These are phyloP conservation scores for Liparis tanakae DNA, from an alignment of 2,797 vertebrate genomes.

Conservation along the genomic window DNA sequence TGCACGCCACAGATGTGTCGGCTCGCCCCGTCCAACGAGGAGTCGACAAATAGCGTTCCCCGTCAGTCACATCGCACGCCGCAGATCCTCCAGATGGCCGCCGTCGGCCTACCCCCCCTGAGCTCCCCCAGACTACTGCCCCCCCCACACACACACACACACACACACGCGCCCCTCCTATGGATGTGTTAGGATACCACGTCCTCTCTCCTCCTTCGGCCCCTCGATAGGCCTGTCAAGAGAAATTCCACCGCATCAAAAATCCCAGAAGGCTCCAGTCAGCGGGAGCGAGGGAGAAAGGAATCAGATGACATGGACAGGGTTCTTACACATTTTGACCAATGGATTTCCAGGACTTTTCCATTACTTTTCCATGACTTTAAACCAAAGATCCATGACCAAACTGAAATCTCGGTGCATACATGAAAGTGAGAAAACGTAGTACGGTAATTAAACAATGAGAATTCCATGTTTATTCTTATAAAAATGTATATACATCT, in stretches of 20 bases:
- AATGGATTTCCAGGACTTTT: too few species aligned
- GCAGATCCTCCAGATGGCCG: conserved; percentile 57
- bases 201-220: conserved; percentile 63
- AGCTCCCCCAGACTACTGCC: conserved; percentile 38
- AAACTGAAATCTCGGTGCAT: too few species aligned
- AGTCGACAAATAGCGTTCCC: conserved; percentile 67
- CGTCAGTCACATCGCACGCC: conserved; percentile 63
- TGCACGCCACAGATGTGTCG: conserved; percentile 74
- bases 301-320: conserved; percentile 59
- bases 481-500: too few species aligned
- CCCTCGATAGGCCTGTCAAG: conserved; percentile 63
- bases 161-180: conserved; percentile 48
- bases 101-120: conserved; percentile 33
- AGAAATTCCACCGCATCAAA: conserved; percentile 63
- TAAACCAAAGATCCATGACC: too few species aligned
- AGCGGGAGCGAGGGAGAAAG: conserved; percentile 50
- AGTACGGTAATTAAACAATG: too few species aligned
- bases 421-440: too few species aligned
- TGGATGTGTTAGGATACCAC: conserved; percentile 64
- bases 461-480: too few species aligned
- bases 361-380: too few species aligned
- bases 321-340: too few species aligned
- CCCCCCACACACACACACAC: too few species aligned
- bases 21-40: conserved; percentile 54
- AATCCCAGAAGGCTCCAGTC: conserved; percentile 71